Conservation (phyloP, 2,113 vertebrate genomes). For the Microtus montanus region DNA sequence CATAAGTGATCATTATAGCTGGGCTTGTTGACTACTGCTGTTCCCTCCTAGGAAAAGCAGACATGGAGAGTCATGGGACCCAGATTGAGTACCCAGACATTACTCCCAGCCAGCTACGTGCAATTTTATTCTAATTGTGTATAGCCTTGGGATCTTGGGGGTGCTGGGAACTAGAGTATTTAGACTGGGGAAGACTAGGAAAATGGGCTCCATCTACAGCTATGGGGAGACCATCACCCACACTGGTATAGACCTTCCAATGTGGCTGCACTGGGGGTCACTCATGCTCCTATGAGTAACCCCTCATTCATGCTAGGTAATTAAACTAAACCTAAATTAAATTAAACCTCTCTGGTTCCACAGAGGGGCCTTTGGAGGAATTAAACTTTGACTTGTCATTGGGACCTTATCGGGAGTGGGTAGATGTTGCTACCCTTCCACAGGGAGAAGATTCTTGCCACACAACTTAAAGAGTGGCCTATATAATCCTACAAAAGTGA, state of each 20-base stretch:
- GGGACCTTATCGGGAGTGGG: not conserved
- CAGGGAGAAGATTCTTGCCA: too few relatives aligned
- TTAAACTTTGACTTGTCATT: not conserved
- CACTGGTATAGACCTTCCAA: not conserved
- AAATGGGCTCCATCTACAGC: not conserved
- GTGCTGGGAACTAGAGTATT: not conserved
- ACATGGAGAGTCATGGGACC: not conserved
- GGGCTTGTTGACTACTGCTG: not conserved
- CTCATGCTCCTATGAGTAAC: not conserved
- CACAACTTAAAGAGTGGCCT: not conserved
- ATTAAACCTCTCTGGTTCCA: too few relatives aligned
- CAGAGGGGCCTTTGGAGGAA: too few relatives aligned
- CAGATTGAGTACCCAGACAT: not conserved
- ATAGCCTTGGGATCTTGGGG: not conserved
- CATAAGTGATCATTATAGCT: not conserved
- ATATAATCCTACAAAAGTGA: not conserved
- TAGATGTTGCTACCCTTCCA: not conserved
- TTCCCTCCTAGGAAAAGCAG: not conserved
- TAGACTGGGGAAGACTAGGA: not conserved
- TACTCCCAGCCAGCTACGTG: not conserved
- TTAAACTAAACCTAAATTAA: too few relatives aligned
- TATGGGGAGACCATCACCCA: not conserved
- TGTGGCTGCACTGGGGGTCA: not conserved
- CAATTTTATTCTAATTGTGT: not conserved
- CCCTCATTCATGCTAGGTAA: not conserved